A percentile compares a stretch with the other conserved stretches of the same genome.
Conservation (phyloP, 2,113 vertebrate species). For the Hemiscyllium ocellatum region DNA sequence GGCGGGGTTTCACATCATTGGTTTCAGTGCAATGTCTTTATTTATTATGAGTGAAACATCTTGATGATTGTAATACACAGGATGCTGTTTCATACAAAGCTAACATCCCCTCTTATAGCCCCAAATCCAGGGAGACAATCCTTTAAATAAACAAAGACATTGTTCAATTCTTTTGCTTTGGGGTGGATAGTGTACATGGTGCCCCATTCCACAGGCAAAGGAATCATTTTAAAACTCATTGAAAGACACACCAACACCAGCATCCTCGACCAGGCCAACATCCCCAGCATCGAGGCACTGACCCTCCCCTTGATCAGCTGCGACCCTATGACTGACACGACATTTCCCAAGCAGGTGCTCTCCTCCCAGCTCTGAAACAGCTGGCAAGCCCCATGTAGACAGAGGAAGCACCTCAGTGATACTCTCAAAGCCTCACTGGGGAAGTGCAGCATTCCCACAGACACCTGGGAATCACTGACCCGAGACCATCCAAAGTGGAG, state of each 20-base stretch:
- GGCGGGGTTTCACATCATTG: not conserved
- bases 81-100: not conserved
- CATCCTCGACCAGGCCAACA: too few species aligned
- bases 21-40: not conserved
- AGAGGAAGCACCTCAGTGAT: too few species aligned
- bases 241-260: not conserved
- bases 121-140: not conserved
- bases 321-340: too few species aligned
- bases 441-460: too few species aligned
- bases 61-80: not conserved
- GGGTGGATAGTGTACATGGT: not conserved
- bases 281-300: too few species aligned
- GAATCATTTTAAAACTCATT: not conserved
- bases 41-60: not conserved
- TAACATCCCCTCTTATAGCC: not conserved
- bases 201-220: not conserved
- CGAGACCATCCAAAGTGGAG: too few species aligned
- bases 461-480: too few species aligned
- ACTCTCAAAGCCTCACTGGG: too few species aligned
- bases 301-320: too few species aligned
- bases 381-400: too few species aligned
- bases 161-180: not conserved
- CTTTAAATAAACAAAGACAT: not conserved
- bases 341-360: too few species aligned
- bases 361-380: too few species aligned